Evolutionary conservation across 2,797 vertebrate genomes (phyloP).

Genomic region (Lepilemur ruficaudatus): DNA sequence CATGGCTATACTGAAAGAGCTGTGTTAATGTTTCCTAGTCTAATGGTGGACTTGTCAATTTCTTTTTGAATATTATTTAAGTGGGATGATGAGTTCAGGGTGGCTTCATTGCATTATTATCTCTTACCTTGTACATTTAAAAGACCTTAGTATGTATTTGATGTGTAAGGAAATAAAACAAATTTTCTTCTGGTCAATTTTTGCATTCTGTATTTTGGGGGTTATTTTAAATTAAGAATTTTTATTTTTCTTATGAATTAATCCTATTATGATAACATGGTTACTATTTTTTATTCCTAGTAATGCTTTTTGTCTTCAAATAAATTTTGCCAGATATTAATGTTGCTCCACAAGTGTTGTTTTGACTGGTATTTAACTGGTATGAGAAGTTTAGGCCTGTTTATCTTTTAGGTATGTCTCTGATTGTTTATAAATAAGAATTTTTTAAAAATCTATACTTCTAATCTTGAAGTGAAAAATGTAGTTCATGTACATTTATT

Average conservation of each 20-base stretch:
- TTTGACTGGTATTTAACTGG: not conserved
- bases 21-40: not conserved
- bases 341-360: not conserved
- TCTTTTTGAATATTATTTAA: slow-evolving; percentile 10
- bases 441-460: not conserved
- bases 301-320: not conserved
- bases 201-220: not conserved
- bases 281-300: not conserved
- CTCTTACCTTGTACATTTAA: not conserved
- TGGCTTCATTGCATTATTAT: not conserved
- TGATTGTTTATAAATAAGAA: not conserved
- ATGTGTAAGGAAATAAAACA: not conserved
- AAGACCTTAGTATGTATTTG: not conserved
- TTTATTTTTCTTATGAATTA: not conserved
- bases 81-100: not conserved
- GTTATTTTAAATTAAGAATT: not conserved
- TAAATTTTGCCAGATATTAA: slow-evolving; percentile 16
- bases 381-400: not conserved
- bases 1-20: not conserved
- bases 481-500: not conserved
- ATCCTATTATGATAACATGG: not conserved
- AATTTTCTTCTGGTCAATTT: not conserved
- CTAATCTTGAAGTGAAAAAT: not conserved
- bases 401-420: not conserved
- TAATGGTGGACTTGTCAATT: not conserved